phyloP scores from a whole-genome alignment of 1,140 invertebrate species.

The Thaumatotibia leucotreta region DNA sequence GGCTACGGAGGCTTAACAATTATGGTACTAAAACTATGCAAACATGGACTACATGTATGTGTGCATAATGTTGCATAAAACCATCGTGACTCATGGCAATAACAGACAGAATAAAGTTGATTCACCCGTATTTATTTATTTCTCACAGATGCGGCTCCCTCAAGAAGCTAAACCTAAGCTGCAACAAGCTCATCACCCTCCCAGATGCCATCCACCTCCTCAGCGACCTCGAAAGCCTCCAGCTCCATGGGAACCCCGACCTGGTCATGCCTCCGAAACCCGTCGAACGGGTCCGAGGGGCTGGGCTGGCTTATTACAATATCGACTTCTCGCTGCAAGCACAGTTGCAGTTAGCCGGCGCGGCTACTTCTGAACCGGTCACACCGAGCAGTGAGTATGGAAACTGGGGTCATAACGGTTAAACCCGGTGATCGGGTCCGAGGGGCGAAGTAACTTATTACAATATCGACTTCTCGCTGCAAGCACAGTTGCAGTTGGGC shows the following conservation, averaged over 20 bases:
- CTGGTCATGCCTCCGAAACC: constrained; percentile 99
- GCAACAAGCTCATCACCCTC: constrained; percentile 95
- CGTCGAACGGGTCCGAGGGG: constrained; percentile 84
- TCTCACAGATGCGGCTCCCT: constrained; percentile 92
- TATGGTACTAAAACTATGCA: too few species aligned
- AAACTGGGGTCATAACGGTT: too few species aligned
- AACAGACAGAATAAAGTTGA: too few species aligned
- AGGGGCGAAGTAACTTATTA: too few species aligned
- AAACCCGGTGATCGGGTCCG: too few species aligned
- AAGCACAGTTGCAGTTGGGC: too few species aligned
- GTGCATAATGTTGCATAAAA: too few species aligned
- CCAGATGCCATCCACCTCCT: constrained; percentile 98
- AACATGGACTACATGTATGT: too few species aligned
- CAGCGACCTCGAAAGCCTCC: constrained; percentile 92
- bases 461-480: too few species aligned
- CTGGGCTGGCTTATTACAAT: constrained; percentile 97
- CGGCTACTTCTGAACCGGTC: constrained; percentile 85
- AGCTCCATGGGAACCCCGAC: constrained; percentile 96
- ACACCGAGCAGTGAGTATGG: constrained; percentile 79
- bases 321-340: constrained; percentile 99
- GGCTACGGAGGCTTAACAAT: too few species aligned
- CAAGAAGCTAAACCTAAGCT: constrained; percentile 95
- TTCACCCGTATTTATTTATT: constrained; percentile 7
- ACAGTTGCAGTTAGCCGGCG: constrained; percentile 94
- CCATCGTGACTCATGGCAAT: too few species aligned